These are phyloP conservation scores for Peromyscus eremicus DNA, from an alignment of 2,797 vertebrate genomes.

Conservation along the genomic window DNA sequence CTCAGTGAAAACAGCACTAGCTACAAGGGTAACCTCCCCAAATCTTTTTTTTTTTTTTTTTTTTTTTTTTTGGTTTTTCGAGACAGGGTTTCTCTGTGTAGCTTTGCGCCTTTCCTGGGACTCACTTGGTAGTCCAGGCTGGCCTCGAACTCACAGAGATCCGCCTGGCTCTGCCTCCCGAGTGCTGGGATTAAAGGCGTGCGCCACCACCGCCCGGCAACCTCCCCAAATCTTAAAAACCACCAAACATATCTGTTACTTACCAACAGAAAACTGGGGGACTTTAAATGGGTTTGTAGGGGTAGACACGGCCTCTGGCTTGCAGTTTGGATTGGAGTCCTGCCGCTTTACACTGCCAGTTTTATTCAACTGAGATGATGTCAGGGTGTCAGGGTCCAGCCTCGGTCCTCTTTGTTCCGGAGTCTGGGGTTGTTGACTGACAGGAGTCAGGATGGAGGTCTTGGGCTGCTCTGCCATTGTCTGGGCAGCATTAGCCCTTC, in stretches of 20 bases:
- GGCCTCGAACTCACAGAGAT: no score
- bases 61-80: no score
- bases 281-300: slow-evolving; percentile 80
- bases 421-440: slow-evolving; percentile 67
- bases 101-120: no score
- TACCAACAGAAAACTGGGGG: slow-evolving; percentile 83
- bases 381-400: slow-evolving; percentile 72
- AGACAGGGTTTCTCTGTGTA: no score
- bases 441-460: slow-evolving; percentile 12
- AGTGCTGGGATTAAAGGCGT: no score
- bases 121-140: no score
- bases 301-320: slow-evolving; percentile 73
- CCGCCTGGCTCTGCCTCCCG: no score
- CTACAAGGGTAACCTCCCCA: neutral
- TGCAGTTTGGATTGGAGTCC: slow-evolving; percentile 64
- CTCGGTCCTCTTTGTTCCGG: slow-evolving; percentile 83
- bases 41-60: no score
- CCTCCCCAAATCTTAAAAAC: neutral
- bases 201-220: no score
- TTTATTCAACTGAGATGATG: slow-evolving; percentile 65
- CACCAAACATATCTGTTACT: slow-evolving; percentile 15
- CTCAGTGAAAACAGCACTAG: neutral
- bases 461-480: rapidly evolving
- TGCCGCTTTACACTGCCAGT: slow-evolving; percentile 76
- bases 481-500: rapidly evolving